Evolutionary conservation across 2,113 vertebrate species (phyloP), one percentile per base, ranked within the genome.

Genomic region (Tamias sibiricus): DNA sequence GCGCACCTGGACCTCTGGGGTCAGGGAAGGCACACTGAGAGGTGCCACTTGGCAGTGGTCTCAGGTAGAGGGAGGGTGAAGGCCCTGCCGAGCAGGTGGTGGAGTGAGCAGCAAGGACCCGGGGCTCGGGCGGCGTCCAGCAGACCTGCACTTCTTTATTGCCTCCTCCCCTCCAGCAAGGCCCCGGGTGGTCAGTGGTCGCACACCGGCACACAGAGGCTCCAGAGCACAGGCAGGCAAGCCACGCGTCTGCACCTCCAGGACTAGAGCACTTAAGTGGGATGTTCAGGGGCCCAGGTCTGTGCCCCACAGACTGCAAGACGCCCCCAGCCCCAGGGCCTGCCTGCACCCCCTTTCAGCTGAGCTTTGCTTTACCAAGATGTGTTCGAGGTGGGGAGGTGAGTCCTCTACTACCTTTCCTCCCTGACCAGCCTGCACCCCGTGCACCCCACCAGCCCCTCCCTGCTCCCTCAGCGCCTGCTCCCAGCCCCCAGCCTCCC

Each of bases 181-280:
- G 82, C 77, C 59, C 47, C 47, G 47, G 47, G 47, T 49, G 11
- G 47, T 12, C 47, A 49, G 13, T n/a, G n/a, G n/a, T n/a, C n/a
- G 13, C 47, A 13, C 47, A 2, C 47, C 54, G 42, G 74, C 35
- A 32, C 1, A 0, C 30, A 3, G 44, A 32, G 30, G 10, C 10
- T 59, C 68, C 24, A 37, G 37, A 16, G 8, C 10, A 1, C n/a
- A 40, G 40, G 4, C 1, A 1, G 24, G 35, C 0, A 2, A 64
- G 30, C 8, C 1, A 0, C 0, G 10, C 0, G 5, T 9, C 40
- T 11, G 54, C 2, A 1, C 6, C 8, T 7, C 20, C 2, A 0
- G 4, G 57, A 32, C 66, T 44, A 14, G 47, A 40, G 49, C n/a
- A 19, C 40, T 44, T 4, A 0, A 20, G 26, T 44, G 6, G 35